Conservation (phyloP, 2,797 vertebrate genomes). For the Tangara arthus region DNA sequence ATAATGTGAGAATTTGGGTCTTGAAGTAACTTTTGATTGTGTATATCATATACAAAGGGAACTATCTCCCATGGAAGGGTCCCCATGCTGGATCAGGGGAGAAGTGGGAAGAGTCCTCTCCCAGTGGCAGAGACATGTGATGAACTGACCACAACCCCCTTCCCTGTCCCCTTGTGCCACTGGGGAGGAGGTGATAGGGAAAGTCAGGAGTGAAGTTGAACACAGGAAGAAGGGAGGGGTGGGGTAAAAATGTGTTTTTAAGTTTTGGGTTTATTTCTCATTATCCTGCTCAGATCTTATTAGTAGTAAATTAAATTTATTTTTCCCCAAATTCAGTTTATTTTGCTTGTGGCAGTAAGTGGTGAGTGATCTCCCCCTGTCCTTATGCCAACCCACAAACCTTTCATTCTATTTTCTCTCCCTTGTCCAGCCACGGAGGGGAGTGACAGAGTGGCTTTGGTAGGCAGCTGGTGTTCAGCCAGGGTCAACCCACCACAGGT, state of each 20-base stretch:
- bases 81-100: background rate
- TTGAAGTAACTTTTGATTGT: background rate
- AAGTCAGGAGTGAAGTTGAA: background rate
- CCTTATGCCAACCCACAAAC: background rate
- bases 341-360: background rate
- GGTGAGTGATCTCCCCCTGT: background rate
- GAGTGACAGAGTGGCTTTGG: background rate
- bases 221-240: background rate
- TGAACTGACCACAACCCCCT: background rate
- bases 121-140: too few relatives aligned
- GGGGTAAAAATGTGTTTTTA: background rate
- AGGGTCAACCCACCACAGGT: background rate
- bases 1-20: background rate
- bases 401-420: background rate
- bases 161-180: background rate
- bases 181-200: background rate
- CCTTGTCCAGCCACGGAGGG: background rate
- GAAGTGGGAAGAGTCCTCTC: background rate
- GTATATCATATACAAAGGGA: background rate
- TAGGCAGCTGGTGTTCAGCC: background rate
- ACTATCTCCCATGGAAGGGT: background rate
- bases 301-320: background rate
- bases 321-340: background rate
- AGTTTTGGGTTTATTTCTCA: background rate
- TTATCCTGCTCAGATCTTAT: background rate